phyloP scores from a whole-genome alignment of 2,888 invertebrate species.

The Barypeithes pellucidus region DNA sequence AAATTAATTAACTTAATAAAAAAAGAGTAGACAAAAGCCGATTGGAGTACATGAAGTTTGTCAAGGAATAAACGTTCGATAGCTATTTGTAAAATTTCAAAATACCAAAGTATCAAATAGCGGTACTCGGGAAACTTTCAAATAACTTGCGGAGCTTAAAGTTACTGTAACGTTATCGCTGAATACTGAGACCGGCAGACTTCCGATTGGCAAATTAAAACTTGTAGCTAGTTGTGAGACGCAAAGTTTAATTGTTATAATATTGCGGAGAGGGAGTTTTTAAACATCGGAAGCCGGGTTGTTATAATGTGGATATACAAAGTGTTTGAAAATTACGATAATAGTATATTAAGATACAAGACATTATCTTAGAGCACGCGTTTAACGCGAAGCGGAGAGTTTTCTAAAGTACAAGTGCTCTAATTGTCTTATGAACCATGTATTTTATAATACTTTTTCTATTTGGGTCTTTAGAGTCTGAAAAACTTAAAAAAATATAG shows the following conservation, averaged over 20 bases:
- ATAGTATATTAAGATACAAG: too few species aligned
- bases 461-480: too few species aligned
- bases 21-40: too few species aligned
- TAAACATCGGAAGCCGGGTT: not conserved
- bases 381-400: too few species aligned
- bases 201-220: slow-evolving; percentile 40
- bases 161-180: slow-evolving; percentile 11
- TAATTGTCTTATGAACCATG: too few species aligned
- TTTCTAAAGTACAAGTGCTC: too few species aligned
- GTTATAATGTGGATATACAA: not conserved
- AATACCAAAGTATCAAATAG: slow-evolving; percentile 3
- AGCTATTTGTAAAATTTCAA: not conserved
- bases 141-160: slow-evolving; percentile 14
- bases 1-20: too few species aligned
- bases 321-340: not conserved
- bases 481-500: too few species aligned
- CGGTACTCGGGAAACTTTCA: not conserved
- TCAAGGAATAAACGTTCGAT: too few species aligned
- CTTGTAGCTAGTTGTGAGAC: slow-evolving; percentile 27
- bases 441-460: too few species aligned
- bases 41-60: too few species aligned
- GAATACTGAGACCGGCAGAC: slow-evolving; percentile 29
- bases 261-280: not conserved
- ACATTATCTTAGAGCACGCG: too few species aligned
- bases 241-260: slow-evolving; percentile 5